Base-by-base conservation (phyloP, 2,888 invertebrate species). In the Nesidiocoris tenuis region DNA sequence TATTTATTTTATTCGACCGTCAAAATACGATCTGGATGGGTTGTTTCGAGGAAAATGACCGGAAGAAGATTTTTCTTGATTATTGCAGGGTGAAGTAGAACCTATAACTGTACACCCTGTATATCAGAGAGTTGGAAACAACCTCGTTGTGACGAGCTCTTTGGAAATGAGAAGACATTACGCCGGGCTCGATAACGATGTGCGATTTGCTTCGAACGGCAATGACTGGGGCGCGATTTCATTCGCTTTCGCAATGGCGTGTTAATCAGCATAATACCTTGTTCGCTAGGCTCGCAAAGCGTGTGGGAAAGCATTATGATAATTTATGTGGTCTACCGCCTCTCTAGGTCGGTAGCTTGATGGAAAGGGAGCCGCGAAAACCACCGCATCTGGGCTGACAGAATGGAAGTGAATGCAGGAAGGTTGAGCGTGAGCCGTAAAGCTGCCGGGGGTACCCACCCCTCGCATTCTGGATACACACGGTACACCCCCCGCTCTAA, bases 281-380 rank as follows among this genome's bases (percentile, higher is more conserved):
- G 70, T 59, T 17, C 59, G 24, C n/a, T 17, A 7, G 66, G 66
- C 1, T 16, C 18, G 54, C n/a, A 24, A 21, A 19, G 56, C n/a
- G 39, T 2, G 67, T 16, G 70, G 70, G 59, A 23, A 18, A 39
- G 70, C 70, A 70, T 70, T 70, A 70, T 70, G 70, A 70, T 70
- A 70, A 70, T 70, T 70, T 70, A 70, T 59, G 70, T 70, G 70
- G 70, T 70, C 70, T 22, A 57, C 68, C 68, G 57, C 68, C 57
- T 57, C 57, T 3, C 59, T 18, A 59, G 59, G 59, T 57, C 9
- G 59, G n/a, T n/a, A 16, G 70, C 70, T 24, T 70, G 70, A 70
- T 70, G 70, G 61, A 54, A 39, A 16, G 61, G 70, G 68, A 56
- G 68, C 68, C 24, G 17, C 57, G 70, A 23, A 70, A 70, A 70